These are phyloP conservation scores for Psittacula derbiana DNA, from an alignment of 2,797 vertebrate species.

Conservation along the genomic window DNA sequence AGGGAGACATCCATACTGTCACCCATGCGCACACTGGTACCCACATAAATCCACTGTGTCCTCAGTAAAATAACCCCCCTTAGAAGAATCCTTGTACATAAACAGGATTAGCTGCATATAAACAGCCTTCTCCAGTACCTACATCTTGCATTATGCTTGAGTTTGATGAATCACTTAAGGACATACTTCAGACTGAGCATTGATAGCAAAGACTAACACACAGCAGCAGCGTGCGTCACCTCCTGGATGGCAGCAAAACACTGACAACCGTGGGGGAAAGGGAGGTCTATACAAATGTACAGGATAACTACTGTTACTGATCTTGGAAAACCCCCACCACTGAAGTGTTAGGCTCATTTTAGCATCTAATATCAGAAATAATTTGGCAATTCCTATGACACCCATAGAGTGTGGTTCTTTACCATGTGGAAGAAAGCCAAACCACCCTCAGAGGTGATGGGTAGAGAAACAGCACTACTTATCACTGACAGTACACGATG, in stretches of 20 bases:
- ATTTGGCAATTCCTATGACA: neutral
- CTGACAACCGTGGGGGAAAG: neutral
- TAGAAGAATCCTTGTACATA: neutral
- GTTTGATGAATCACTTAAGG: neutral
- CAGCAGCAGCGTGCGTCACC: neutral
- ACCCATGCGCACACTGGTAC: accelerated
- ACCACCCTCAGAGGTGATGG: neutral
- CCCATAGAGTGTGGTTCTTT: neutral
- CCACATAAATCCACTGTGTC: neutral
- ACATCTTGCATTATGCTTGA: neutral
- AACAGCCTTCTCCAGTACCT: neutral
- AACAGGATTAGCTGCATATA: neutral
- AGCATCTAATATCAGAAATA: neutral
- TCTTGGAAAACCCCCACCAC: neutral
- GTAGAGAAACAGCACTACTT: neutral
- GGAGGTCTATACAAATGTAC: neutral
- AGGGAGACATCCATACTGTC: neutral
- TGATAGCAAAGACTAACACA: neutral
- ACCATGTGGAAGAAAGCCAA: neutral
- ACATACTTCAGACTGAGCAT: neutral
- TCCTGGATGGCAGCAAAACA: neutral
- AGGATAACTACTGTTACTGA: neutral
- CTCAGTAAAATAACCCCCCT: neutral
- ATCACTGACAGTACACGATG: neutral
- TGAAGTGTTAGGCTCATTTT: neutral